A percentile compares a stretch with the other conserved stretches of the same genome.
phyloP scores from a whole-genome alignment of 2,888 invertebrate species.

The Salpingus planirostris region DNA sequence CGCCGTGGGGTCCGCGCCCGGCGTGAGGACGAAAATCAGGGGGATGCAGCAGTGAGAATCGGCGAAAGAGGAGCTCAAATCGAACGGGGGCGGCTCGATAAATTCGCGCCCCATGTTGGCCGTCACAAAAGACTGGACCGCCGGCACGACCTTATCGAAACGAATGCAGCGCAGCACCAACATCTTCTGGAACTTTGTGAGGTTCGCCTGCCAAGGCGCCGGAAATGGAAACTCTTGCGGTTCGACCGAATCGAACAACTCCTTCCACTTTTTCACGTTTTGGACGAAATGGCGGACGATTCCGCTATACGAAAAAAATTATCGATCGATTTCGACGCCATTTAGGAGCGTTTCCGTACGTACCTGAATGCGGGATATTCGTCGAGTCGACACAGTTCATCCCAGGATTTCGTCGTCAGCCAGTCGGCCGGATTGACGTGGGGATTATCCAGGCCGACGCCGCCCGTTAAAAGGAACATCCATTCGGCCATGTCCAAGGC shows the following conservation, averaged over 20 bases:
- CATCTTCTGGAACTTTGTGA: slow-evolving; percentile 64
- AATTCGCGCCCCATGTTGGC: slow-evolving; percentile 67
- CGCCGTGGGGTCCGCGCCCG: slow-evolving; percentile 89
- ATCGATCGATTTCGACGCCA: slow-evolving; percentile 1
- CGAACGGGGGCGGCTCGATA: slow-evolving; percentile 85
- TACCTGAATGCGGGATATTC: slow-evolving; percentile 45
- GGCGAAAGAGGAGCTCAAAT: slow-evolving; percentile 69
- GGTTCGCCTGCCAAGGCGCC: slow-evolving; percentile 54
- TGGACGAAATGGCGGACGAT: slow-evolving; percentile 55
- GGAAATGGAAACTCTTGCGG: slow-evolving; percentile 68
- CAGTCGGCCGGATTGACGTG: slow-evolving; percentile 60
- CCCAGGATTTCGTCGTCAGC: slow-evolving; percentile 66
- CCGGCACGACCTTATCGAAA: slow-evolving; percentile 80
- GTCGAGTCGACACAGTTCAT: slow-evolving; percentile 61
- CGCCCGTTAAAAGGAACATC: slow-evolving; percentile 83
- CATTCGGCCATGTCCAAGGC: slow-evolving; percentile 59
- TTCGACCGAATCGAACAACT: slow-evolving; percentile 61
- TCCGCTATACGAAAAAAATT: slow-evolving; percentile 46
- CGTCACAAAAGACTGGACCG: slow-evolving; percentile 61
- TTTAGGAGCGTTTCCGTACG: slow-evolving; percentile 4
- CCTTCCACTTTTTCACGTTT: slow-evolving; percentile 58
- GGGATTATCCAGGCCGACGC: slow-evolving; percentile 69
- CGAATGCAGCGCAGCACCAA: slow-evolving; percentile 72
- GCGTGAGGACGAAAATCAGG: slow-evolving; percentile 82
- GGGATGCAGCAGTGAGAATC: slow-evolving; percentile 87